Evolutionary conservation across 2,797 vertebrate species (phyloP).

Genomic region (Cuculus canorus): DNA sequence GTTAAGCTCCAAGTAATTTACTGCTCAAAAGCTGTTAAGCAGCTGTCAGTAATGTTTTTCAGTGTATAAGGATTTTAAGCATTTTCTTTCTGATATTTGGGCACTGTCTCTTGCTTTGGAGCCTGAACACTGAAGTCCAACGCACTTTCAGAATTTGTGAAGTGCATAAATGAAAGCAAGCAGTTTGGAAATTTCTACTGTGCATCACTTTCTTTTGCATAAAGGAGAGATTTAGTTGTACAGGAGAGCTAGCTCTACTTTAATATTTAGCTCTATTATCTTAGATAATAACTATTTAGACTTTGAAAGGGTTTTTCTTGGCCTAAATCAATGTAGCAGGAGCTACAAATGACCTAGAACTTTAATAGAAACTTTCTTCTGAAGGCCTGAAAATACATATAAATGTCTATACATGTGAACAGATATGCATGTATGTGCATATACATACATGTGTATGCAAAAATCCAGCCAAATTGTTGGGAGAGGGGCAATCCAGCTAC

Average conservation of each 20-base stretch:
- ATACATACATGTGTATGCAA: neutral
- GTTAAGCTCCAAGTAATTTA: neutral
- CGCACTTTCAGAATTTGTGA: neutral
- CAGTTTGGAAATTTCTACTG: neutral
- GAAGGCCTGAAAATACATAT: neutral
- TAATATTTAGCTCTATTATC: no score
- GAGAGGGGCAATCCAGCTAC: neutral
- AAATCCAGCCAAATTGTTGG: neutral
- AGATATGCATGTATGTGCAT: accelerated
- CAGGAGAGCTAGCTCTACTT: neutral
- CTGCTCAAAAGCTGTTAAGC: neutral
- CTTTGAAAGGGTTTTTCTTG: neutral
- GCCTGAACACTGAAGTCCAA: neutral
- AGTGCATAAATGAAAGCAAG: neutral
- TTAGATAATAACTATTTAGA: neutral
- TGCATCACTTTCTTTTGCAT: neutral
- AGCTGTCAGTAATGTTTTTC: neutral
- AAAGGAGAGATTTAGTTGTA: neutral
- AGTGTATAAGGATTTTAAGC: neutral
- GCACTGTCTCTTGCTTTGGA: neutral
- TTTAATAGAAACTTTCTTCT: neutral
- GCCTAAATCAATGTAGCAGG: neutral
- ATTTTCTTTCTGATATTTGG: neutral
- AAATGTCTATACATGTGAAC: neutral
- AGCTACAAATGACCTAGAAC: neutral